phyloP scores from a whole-genome alignment of 2,113 vertebrate species.

The Suncus etruscus region DNA sequence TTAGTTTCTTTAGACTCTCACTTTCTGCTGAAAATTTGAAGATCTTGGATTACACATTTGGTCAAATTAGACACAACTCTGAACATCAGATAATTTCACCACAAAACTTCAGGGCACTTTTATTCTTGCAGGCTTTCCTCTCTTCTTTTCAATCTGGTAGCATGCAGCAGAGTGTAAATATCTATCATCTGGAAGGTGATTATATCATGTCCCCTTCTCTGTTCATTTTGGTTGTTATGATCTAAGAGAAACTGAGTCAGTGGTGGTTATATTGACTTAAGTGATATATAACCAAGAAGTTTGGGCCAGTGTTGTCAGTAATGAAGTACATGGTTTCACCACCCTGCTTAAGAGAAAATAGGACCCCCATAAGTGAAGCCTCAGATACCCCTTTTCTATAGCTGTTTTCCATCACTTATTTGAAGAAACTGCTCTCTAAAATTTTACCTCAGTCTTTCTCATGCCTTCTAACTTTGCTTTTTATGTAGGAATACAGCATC shows the following conservation, averaged over 20 bases:
- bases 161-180: not conserved
- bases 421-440: not conserved
- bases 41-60: not conserved
- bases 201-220: not conserved
- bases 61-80: not conserved
- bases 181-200: not conserved
- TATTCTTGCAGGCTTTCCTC: not conserved
- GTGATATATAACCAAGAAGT: not conserved
- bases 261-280: not conserved
- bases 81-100: not conserved
- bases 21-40: not conserved
- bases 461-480: not conserved
- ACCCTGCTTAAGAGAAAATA: not conserved
- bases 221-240: not conserved
- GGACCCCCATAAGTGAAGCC: rapidly evolving
- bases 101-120: constrained; percentile 34
- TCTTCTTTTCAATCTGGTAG: not conserved
- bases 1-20: not conserved
- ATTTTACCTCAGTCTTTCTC: not conserved
- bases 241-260: not conserved
- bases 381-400: rapidly evolving
- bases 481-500: too few species aligned
- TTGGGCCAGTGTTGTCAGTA: not conserved
- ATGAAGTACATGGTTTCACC: not conserved
- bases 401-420: not conserved